Percentiles rank a stretch among this genome's conserved stretches.
Evolutionary conservation across 1,140 invertebrate species (phyloP).

Genomic region (Notospermus geniculatus): DNA sequence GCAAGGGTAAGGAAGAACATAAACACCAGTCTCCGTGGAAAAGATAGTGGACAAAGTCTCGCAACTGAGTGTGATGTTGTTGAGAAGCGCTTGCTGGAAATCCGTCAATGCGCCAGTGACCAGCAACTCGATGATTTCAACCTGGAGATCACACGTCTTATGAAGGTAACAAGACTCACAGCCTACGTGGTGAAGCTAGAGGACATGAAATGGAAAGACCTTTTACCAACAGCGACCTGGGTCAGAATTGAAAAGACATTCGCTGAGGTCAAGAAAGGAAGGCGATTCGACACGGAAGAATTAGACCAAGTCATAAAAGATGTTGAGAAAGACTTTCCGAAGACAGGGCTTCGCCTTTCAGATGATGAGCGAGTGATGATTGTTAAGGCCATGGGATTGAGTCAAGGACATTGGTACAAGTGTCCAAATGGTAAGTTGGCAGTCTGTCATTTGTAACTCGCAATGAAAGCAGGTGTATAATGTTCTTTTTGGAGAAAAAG

Average conservation of each 20-base stretch:
- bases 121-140: conserved; percentile 11
- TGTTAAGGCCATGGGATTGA: conserved; percentile 63
- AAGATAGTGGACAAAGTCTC: neutral
- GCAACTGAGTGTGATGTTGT: neutral
- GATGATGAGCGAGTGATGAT: conserved; percentile 63
- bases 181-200: neutral
- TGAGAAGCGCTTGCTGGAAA: neutral
- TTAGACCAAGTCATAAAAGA: conserved; percentile 21
- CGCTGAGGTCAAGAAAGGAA: neutral
- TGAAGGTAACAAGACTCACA: neutral
- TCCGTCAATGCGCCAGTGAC: conserved; percentile 1
- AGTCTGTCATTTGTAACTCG: too few relatives aligned
- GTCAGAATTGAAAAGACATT: neutral
- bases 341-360: conserved; percentile 49
- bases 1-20: neutral
- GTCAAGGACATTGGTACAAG: conserved; percentile 70
- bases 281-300: conserved; percentile 12
- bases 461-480: too few relatives aligned
- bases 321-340: conserved; percentile 23
- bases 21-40: neutral
- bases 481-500: too few relatives aligned
- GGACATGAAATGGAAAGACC: neutral
- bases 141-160: neutral
- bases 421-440: conserved; percentile 64
- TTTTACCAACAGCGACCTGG: neutral